phyloP scores from a whole-genome alignment of 1,140 invertebrate genomes.

The Drosophila saltans region DNA sequence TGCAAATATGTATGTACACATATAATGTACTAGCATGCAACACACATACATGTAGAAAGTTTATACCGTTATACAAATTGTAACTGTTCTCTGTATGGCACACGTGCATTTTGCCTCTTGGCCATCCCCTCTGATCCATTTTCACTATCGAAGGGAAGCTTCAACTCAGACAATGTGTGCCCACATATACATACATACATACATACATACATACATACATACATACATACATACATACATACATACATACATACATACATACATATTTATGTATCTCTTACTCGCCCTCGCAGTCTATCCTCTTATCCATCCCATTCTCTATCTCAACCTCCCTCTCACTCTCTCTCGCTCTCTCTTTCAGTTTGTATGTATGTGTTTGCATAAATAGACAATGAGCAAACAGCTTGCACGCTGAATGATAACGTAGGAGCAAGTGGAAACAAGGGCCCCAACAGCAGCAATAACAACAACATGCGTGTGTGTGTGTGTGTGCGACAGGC shows the following conservation, averaged over 20 bases:
- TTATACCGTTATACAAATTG: constrained; percentile 67
- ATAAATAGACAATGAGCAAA: constrained; percentile 82
- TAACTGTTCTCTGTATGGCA: constrained; percentile 61
- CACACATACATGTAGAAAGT: too few species aligned
- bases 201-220: constrained; percentile 36
- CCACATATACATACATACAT: constrained; percentile 44
- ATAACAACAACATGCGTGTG: constrained; percentile 22
- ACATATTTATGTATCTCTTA: constrained; percentile 18
- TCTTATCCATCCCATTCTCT: not conserved
- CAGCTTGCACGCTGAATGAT: constrained; percentile 79
- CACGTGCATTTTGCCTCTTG: constrained; percentile 44
- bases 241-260: constrained; percentile 50
- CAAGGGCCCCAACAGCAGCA: constrained; percentile 49
- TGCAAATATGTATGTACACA: constrained; percentile 10
- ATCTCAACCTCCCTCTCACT: not conserved
- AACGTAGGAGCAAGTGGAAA: constrained; percentile 68
- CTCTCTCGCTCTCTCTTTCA: not conserved
- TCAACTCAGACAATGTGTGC: constrained; percentile 27
- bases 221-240: constrained; percentile 49
- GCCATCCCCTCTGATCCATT: constrained; percentile 22
- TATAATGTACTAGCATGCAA: too few species aligned
- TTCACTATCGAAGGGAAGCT: constrained; percentile 14
- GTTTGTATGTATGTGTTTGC: constrained; percentile 59
- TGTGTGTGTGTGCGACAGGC: constrained; percentile 50
- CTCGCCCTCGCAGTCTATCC: not conserved